Base-by-base conservation (phyloP, 2,797 vertebrate genomes). In the Manis pentadactyla region DNA sequence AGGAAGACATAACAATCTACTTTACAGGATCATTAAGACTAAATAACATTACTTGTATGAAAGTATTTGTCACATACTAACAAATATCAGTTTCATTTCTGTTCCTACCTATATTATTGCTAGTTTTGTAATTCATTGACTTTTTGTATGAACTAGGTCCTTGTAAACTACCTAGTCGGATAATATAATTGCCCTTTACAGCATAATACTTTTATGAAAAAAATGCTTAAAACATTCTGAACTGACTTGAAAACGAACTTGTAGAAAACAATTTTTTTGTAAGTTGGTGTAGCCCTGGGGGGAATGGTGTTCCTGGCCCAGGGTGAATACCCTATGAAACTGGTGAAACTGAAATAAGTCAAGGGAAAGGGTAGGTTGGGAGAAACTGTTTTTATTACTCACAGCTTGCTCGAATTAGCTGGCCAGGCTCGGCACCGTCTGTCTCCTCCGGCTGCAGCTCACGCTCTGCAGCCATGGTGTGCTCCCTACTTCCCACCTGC, bases 231-330 rank as follows among this genome's bases (percentile, higher is more conserved):
- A 73, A 51, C 14, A 7, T 82, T 87, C 8, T 39, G 61, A 90
- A 63, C 10, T 96, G 63, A 90, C 42, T 90, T 93, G 61, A 93
- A 95, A 85, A 77, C 51, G 46, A 91, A 82, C 6, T 93, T 96
- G 82, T 66, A 73, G 49, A 79, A 79, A 27, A 68, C 0, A 90
- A 18, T 55, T 84, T 18, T 46, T 94, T 64, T 90, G 39, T 90
- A 78, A 57, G 4, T 69, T 85, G 31, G 46, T 46, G 46, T 46
- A 46, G 46, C 46, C 46, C 46, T 46, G 46, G 46, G 46, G 46
- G 46, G 12, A 46, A 46, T 46, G 46, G 46, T 46, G 46, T 46
- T 46, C 46, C 46, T 10, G 2, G 46, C 46, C 46, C 11, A 2
- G 10, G 46, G 46, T 46, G 46, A 11, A 12, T 46, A 46, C 46